These are phyloP conservation scores for Tenebrio molitor DNA, from an alignment of 1,140 invertebrate genomes.

Conservation along the genomic window DNA sequence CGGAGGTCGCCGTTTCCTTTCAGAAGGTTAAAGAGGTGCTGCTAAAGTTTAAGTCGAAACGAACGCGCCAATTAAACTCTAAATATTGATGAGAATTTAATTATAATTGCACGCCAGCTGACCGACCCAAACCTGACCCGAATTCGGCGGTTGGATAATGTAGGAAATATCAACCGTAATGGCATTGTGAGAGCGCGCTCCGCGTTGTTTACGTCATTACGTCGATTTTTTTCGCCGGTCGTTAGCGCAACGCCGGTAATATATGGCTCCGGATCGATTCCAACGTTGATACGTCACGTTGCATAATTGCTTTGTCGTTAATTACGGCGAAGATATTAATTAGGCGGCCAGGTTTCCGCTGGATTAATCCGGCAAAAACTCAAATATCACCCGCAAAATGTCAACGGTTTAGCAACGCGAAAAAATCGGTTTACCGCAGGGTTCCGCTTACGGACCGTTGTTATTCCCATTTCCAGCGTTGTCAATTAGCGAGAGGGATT, in stretches of 20 bases:
- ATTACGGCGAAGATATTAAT: constrained; percentile 3
- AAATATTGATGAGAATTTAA: constrained; percentile 26
- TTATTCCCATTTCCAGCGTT: no score
- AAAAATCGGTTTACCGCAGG: no score
- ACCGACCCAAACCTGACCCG: neutral
- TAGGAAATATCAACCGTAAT: constrained; percentile 17
- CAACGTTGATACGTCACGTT: neutral
- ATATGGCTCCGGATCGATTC: no score
- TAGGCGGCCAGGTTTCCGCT: neutral
- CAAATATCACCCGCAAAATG: no score
- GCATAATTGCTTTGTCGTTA: neutral
- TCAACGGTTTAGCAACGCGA: no score
- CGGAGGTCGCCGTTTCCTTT: neutral
- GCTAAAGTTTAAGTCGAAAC: neutral
- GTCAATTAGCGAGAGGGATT: no score
- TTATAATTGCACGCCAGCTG: neutral
- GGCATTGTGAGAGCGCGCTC: neutral
- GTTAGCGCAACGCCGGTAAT: no score
- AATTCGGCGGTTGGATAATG: constrained; percentile 12
- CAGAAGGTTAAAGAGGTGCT: constrained; percentile 16
- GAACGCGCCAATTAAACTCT: constrained; percentile 4
- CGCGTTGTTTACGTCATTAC: constrained; percentile 5
- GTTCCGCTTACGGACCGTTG: no score
- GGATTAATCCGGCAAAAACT: no score
- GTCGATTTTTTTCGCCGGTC: constrained; percentile 2